A percentile compares a stretch with the other conserved stretches of the same genome.
Evolutionary conservation across 2,113 vertebrate species (phyloP).

Genomic region (Taxidea taxus): DNA sequence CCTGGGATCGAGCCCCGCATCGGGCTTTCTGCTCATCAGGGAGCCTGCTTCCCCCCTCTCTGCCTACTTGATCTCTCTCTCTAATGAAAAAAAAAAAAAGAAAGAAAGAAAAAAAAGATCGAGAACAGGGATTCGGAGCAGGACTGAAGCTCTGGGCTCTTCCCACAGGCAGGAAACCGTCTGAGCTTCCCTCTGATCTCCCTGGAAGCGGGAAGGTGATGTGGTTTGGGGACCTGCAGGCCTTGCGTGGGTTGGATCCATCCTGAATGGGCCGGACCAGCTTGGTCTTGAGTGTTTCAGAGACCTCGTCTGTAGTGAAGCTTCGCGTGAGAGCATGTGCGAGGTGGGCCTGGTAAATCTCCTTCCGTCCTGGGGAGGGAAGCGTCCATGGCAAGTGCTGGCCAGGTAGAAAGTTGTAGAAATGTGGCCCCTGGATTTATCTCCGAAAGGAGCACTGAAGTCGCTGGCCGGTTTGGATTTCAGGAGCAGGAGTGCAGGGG

Average conservation of each 20-base stretch:
- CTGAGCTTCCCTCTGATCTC: background rate
- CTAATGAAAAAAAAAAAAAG: no score
- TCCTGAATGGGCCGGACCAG: background rate
- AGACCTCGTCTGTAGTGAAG: background rate
- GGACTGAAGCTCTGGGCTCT: background rate
- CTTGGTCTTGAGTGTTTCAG: background rate
- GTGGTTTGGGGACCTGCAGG: background rate
- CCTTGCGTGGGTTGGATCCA: background rate
- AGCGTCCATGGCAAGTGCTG: background rate
- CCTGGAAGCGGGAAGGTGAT: fast-evolving
- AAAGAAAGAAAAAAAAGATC: no score
- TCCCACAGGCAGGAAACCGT: background rate
- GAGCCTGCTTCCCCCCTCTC: no score
- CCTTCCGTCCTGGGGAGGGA: background rate
- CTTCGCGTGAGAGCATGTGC: fast-evolving
- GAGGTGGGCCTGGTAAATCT: fast-evolving
- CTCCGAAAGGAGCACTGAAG: background rate
- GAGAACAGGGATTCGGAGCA: background rate
- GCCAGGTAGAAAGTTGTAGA: background rate
- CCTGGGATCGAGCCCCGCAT: no score
- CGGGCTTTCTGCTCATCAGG: no score
- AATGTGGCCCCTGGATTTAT: background rate
- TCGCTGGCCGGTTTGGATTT: fast-evolving
- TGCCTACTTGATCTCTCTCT: no score
- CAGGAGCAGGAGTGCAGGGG: background rate